Conservation (phyloP, 2,797 vertebrate species). For the Spondyliosoma cantharus region DNA sequence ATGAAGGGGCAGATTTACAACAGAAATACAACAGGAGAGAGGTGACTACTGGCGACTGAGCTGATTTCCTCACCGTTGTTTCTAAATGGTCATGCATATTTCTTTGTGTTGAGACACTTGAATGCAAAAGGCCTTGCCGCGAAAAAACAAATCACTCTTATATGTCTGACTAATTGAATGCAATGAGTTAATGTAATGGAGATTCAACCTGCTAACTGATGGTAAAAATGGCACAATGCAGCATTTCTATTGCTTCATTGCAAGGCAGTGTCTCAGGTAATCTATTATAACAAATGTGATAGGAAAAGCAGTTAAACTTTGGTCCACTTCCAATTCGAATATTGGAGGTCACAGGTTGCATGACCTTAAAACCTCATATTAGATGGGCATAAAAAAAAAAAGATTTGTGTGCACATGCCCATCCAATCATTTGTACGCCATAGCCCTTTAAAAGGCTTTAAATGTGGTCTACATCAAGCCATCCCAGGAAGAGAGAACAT, state of each 20-base stretch:
- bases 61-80: slow-evolving; percentile 31
- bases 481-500: slow-evolving; percentile 70
- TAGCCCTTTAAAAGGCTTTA: slow-evolving; percentile 49
- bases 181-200: neutral
- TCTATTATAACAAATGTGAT: slow-evolving; percentile 14
- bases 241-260: neutral
- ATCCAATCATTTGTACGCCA: slow-evolving; percentile 47
- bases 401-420: slow-evolving; percentile 33
- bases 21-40: slow-evolving; percentile 38
- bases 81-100: slow-evolving; percentile 14
- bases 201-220: neutral
- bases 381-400: slow-evolving; percentile 24
- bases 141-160: slow-evolving; percentile 35
- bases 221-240: neutral
- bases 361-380: slow-evolving; percentile 18
- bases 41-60: slow-evolving; percentile 44
- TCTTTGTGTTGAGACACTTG: neutral
- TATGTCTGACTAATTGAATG: slow-evolving; percentile 29
- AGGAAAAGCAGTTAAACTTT: slow-evolving; percentile 16
- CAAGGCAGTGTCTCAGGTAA: slow-evolving; percentile 1
- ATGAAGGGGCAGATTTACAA: slow-evolving; percentile 26
- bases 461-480: slow-evolving; percentile 65
- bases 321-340: slow-evolving; percentile 14
- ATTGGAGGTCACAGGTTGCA: slow-evolving; percentile 28
- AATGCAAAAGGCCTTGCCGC: slow-evolving; percentile 16